Base-by-base conservation (phyloP, 2,888 invertebrate genomes). In the Chrysotoxum bicinctum region DNA sequence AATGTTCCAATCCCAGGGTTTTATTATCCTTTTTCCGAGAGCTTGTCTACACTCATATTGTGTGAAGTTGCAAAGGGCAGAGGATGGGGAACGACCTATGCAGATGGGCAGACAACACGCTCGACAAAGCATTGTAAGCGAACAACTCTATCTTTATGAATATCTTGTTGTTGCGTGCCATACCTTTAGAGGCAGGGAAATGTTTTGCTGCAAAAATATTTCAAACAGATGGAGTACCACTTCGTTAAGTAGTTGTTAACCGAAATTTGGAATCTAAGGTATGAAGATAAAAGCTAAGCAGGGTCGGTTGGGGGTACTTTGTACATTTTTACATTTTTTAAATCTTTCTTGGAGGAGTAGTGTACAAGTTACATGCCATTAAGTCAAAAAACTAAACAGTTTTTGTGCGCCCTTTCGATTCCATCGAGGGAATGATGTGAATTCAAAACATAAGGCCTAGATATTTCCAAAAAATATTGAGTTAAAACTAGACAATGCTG, bases 1-100 rank as follows among this genome's bases (percentile, higher is more conserved):
- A 86, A 86, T 82, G 78, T 81, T 85, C 72, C 73, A 84, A 64
- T 84, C 69, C 84, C 23, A 80, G 80, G 68, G 75, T 84, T 84
- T 80, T 84, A 80, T 80, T 84, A 84, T 84, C 75, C 80, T 72
- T 70, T 66, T 69, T 52, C 60, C n/a, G 30, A 64, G 62, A 54
- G 62, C 60, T 78, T 68, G 60, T 73, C 66, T 40, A 54, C 48
- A 62, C 43, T 45, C 32, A 19, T 35, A 60, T 62, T 50, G 72
- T 50, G 48, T 48, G 50, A 26, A n/a, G 23, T 21, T 23, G 10
- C 21, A 21, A 54, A 50, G n/a, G 23, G 23, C 3, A 23, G 54
- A n/a, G 12, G n/a, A 16, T 16, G 40, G 8, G 21, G 8, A 3
- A 54, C 19, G 54, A 62, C 4, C 40, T 40, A 37, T 56, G 72